Evolutionary conservation across 1,140 invertebrate genomes (phyloP).

Genomic region (Ceratina japonica): DNA sequence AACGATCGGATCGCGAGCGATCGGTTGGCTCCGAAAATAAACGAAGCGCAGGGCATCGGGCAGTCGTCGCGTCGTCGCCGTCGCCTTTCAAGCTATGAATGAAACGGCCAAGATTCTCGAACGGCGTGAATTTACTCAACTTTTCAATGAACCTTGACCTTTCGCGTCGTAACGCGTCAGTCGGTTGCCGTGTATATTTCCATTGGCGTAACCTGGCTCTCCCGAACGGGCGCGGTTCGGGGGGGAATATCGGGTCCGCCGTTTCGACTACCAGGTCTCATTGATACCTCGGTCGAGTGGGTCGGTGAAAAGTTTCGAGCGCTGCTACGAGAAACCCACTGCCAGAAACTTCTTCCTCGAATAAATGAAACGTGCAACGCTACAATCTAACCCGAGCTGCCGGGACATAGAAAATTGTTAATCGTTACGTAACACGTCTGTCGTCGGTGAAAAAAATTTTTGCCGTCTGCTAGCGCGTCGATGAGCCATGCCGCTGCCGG

Average conservation of each 20-base stretch:
- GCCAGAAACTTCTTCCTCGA: background rate
- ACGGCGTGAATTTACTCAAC: conserved; percentile 22
- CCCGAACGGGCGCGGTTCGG: background rate
- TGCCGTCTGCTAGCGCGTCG: background rate
- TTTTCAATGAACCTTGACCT: conserved; percentile 36
- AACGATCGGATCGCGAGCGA: background rate
- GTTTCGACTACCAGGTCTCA: background rate
- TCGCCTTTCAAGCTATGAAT: conserved; percentile 12
- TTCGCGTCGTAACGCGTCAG: background rate
- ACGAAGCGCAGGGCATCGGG: background rate
- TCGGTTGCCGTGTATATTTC: background rate
- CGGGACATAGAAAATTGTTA: too few relatives aligned
- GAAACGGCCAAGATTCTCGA: background rate
- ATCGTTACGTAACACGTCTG: too few relatives aligned
- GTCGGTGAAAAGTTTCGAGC: too few relatives aligned
- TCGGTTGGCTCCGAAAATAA: background rate
- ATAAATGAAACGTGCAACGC: background rate
- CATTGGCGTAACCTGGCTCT: background rate
- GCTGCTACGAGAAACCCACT: too few relatives aligned
- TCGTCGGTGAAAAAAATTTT: background rate
- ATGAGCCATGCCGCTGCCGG: background rate
- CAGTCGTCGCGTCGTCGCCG: background rate
- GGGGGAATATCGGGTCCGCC: background rate
- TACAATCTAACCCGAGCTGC: too few relatives aligned
- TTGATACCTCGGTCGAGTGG: too few relatives aligned